These are phyloP conservation scores for Tribolium freemani DNA, from an alignment of 2,888 invertebrate genomes.

Conservation along the genomic window DNA sequence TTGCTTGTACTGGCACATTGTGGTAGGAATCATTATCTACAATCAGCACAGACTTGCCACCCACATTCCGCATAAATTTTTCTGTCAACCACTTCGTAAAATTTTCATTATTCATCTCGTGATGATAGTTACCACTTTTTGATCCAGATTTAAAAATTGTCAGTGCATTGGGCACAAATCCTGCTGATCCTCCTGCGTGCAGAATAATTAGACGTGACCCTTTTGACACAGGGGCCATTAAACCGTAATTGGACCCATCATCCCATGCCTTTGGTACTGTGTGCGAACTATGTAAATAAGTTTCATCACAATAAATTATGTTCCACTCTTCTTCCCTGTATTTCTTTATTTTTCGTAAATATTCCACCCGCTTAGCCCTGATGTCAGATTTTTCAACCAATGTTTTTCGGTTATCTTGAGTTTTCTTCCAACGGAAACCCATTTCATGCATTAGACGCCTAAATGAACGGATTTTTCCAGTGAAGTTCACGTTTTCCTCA, in stretches of 20 bases:
- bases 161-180: conserved; percentile 17
- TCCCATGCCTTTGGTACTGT: conserved; percentile 12
- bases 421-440: conserved; percentile 28
- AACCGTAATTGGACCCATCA: conserved; percentile 13
- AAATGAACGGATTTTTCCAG: conserved; percentile 4
- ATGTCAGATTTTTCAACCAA: conserved; percentile 2
- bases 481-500: not conserved
- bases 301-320: conserved; percentile 19
- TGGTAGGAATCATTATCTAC: conserved; percentile 46
- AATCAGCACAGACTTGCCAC: conserved; percentile 37
- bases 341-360: conserved; percentile 7
- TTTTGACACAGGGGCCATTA: conserved; percentile 46
- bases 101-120: conserved; percentile 54
- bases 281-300: conserved; percentile 29
- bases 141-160: conserved; percentile 24
- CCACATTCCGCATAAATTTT: conserved; percentile 36
- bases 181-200: conserved; percentile 17
- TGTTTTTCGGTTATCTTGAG: not conserved
- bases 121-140: conserved; percentile 54
- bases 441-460: conserved; percentile 1
- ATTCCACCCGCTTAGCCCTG: conserved; percentile 1
- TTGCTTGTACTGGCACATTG: conserved; percentile 33
- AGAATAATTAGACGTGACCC: conserved; percentile 44
- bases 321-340: not conserved
- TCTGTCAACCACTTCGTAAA: conserved; percentile 45